Evolutionary conservation across 2,888 invertebrate species (phyloP).

Genomic region (Nysson spinosus): DNA sequence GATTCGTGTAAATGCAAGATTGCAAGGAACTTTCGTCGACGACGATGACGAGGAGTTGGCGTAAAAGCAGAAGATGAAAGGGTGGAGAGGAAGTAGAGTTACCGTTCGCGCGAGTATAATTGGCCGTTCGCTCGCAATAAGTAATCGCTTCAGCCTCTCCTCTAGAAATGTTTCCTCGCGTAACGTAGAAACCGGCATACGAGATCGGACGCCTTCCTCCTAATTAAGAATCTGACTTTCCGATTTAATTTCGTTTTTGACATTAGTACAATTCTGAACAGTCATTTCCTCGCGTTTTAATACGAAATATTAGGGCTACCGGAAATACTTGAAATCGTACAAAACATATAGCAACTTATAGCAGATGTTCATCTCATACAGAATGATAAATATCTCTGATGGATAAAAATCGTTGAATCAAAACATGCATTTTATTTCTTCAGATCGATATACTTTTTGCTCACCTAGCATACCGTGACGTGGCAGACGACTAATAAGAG

Average conservation of each 20-base stretch:
- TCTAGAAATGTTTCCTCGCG: slow-evolving; percentile 18
- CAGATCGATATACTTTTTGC: too few species aligned
- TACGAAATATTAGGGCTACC: background rate
- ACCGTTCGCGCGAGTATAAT: slow-evolving; percentile 48
- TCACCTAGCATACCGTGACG: too few species aligned
- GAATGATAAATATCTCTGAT: too few species aligned
- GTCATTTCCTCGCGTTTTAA: background rate
- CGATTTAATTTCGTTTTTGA: background rate
- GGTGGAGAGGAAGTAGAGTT: slow-evolving; percentile 15
- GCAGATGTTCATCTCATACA: too few species aligned
- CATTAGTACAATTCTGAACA: background rate
- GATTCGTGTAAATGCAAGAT: slow-evolving; percentile 44
- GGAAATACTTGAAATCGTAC: too few species aligned
- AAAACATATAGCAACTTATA: too few species aligned
- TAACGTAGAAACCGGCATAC: slow-evolving; percentile 23
- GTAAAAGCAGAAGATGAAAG: slow-evolving; percentile 23
- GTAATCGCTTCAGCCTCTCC: slow-evolving; percentile 50
- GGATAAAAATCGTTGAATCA: too few species aligned
- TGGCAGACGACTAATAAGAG: too few species aligned
- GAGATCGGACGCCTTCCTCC: slow-evolving; percentile 4
- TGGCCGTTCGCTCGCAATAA: slow-evolving; percentile 50
- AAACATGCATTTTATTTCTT: too few species aligned
- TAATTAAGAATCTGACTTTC: slow-evolving; percentile 6
- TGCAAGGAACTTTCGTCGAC: slow-evolving; percentile 23
- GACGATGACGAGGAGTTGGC: slow-evolving; percentile 13